Evolutionary conservation across 2,797 vertebrate genomes (phyloP).

Genomic region (Paedocypris micromegethes): DNA sequence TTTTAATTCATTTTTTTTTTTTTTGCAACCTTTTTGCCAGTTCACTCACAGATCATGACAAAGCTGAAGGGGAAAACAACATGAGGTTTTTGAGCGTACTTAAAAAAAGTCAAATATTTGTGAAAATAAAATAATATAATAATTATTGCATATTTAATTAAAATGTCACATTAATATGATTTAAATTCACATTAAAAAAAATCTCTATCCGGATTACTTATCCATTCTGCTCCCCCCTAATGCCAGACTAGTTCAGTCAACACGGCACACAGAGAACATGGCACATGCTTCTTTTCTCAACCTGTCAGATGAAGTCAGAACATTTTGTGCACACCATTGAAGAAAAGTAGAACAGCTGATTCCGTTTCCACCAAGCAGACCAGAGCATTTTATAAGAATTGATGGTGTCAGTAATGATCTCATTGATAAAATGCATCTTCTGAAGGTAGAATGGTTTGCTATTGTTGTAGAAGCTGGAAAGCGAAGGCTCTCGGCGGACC

Average conservation of each 20-base stretch:
- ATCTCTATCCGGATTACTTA: too few species aligned
- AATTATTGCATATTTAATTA: too few species aligned
- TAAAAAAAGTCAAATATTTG: too few species aligned
- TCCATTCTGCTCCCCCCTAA: too few species aligned
- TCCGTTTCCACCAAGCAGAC: conserved; percentile 1
- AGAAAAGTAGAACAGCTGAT: conserved; percentile 25
- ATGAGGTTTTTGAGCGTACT: too few species aligned
- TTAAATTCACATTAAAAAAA: too few species aligned
- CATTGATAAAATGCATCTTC: not conserved
- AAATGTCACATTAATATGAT: too few species aligned
- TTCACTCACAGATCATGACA: not conserved
- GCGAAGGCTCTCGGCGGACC: conserved; percentile 61
- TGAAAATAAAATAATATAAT: too few species aligned
- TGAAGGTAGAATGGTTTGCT: not conserved
- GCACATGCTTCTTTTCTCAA: too few species aligned
- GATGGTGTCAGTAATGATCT: conserved; percentile 12
- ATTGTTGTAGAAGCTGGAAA: conserved; percentile 67
- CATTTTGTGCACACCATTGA: conserved; percentile 36
- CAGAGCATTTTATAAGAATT: conserved; percentile 9
- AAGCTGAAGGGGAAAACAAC: conserved; percentile 6
- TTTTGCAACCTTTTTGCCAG: too few species aligned
- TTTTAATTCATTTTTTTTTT: too few species aligned
- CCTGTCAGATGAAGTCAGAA: conserved; percentile 20
- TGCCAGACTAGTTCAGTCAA: conserved; percentile 22
- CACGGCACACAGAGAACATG: not conserved